Conservation (phyloP, 2,888 invertebrate genomes). For the Sminthurides aquaticus region DNA sequence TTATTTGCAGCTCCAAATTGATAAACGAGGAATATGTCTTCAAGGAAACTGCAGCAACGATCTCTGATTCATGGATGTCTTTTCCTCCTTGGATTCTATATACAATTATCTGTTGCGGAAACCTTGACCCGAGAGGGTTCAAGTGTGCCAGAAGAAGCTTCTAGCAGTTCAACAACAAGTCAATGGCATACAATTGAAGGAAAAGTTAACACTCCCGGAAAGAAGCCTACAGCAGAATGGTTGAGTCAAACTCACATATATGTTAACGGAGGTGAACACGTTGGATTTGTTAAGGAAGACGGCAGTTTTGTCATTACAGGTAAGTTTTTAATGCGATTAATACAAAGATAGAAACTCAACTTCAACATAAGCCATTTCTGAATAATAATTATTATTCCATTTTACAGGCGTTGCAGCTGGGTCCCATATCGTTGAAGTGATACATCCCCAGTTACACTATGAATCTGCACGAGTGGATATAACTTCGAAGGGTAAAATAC, state of each 20-base stretch:
- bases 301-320: conserved; percentile 75
- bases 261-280: conserved; percentile 80
- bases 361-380: too few species aligned
- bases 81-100: too few species aligned
- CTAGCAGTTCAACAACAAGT: not conserved
- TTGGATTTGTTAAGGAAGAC: conserved; percentile 83
- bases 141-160: not conserved
- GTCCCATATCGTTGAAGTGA: conserved; percentile 86
- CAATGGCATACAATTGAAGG: conserved; percentile 36
- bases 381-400: too few species aligned
- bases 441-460: conserved; percentile 83
- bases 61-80: too few species aligned
- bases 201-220: conserved; percentile 32
- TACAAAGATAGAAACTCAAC: too few species aligned
- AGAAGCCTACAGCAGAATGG: conserved; percentile 53
- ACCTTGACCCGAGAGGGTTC: not conserved
- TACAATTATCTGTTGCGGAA: too few species aligned
- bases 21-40: too few species aligned
- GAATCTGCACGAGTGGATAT: conserved; percentile 95
- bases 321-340: too few species aligned
- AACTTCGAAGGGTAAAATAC: conserved; percentile 90
- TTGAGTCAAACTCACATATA: conserved; percentile 68
- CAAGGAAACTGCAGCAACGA: too few species aligned
- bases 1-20: too few species aligned
- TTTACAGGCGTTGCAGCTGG: conserved; percentile 69